Evolutionary conservation across 2,113 vertebrate species (phyloP), one percentile per base, ranked within the genome.

Genomic region (Empidonax alnorum): DNA sequence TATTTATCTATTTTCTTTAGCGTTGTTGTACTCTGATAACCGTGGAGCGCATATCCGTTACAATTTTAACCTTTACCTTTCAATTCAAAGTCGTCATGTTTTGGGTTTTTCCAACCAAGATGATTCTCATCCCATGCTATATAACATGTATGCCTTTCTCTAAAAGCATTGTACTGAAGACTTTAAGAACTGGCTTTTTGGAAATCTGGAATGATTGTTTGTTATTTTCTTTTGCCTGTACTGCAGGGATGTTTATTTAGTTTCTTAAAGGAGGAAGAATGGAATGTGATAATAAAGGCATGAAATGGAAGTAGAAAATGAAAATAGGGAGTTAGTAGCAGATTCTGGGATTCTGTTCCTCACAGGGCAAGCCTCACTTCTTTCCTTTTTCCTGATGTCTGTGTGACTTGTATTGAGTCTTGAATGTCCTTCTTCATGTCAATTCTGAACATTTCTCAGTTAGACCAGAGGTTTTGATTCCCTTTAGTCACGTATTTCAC

Each of bases 131-230:
- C 22, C 31, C 73, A 27, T 89, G 66, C 69, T 47, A 0, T 42
- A 2, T 59, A 20, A 58, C 2, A 6, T 18, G 7, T 59, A 22
- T 0, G 0, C 58, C 33, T 86, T 15, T 84, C 41, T 69, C 62
- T 21, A 8, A 17, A 35, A 13, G 3, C 28, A 5, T 67, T 67
- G 35, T 74, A 33, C 27, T 33, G 65, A 66, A 77, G 28, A 44
- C 17, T n/a, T 92, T 7, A 41, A 27, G 19, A 90, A 7, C 13
- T 35, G 52, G 1, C 2, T 44, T 76, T 89, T 78, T 84, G n/a
- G 23, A 95, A 85, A 7, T 59, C 33, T 63, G 18, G 15, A 20
- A 46, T 50, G 41, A n/a, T 42, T 20, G 3, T 59, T 44, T 56
- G 20, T 79, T 15, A 9, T 71, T 83, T 63, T 83, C 28, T 84